A percentile compares a stretch with the other conserved stretches of the same genome.
Conservation (phyloP, 2,113 vertebrate species). For the Glareola pratincola region DNA sequence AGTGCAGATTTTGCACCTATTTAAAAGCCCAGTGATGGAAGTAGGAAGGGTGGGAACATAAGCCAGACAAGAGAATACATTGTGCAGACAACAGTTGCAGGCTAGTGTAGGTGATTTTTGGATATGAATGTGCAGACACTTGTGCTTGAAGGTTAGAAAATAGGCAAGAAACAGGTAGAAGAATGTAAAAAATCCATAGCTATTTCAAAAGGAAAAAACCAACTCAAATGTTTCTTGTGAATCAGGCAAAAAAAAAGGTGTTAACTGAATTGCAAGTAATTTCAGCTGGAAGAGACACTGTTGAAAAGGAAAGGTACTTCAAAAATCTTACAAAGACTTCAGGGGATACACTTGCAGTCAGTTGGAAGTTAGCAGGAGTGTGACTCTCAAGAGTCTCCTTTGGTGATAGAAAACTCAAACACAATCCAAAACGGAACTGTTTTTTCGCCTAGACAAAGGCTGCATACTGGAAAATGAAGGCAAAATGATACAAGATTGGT, state of each 20-base stretch:
- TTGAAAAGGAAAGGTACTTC: neutral
- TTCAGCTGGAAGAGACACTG: neutral
- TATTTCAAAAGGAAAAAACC: neutral
- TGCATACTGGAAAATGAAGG: neutral
- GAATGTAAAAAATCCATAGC: neutral
- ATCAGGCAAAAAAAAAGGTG: neutral
- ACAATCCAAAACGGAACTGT: neutral
- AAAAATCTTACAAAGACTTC: neutral
- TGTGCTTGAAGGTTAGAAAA: neutral
- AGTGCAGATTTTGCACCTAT: neutral
- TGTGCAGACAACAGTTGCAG: neutral
- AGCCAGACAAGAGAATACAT: neutral
- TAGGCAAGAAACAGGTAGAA: neutral
- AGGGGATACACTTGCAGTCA: neutral
- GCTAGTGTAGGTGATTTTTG: fast-evolving
- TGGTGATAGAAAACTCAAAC: neutral
- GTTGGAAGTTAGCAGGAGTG: neutral
- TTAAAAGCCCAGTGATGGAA: neutral
- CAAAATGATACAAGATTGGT: neutral
- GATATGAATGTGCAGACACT: neutral
- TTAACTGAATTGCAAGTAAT: neutral
- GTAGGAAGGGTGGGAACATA: neutral
- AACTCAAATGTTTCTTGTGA: neutral
- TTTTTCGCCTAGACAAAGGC: neutral
- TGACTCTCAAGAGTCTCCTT: neutral